Percentiles rank a stretch among this genome's conserved stretches.
Evolutionary conservation across 1,140 invertebrate genomes (phyloP).

Genomic region (Temnothorax longispinosus): DNA sequence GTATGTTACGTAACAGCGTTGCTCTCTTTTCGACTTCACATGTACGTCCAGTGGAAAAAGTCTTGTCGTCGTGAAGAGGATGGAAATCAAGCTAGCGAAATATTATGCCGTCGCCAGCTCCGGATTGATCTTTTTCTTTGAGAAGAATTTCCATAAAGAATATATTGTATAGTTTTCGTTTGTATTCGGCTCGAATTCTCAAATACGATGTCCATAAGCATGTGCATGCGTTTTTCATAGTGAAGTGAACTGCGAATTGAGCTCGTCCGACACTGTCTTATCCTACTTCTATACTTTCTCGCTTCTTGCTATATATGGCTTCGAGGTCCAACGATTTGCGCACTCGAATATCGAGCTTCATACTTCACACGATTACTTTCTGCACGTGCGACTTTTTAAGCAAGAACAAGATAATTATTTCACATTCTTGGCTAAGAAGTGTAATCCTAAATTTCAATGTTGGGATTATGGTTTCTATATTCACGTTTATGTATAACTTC

Average conservation of each 20-base stretch:
- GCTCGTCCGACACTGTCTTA: neutral
- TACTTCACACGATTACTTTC: neutral
- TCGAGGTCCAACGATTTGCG: neutral
- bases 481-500: neutral
- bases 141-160: conserved; percentile 33
- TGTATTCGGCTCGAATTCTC: conserved; percentile 15
- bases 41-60: neutral
- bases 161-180: conserved; percentile 31
- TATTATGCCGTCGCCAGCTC: conserved; percentile 16
- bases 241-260: neutral
- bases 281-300: neutral
- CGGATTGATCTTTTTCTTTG: conserved; percentile 41
- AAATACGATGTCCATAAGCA: conserved; percentile 7
- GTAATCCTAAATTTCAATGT: neutral
- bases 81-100: conserved; percentile 19
- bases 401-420: neutral
- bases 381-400: neutral
- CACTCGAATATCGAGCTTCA: neutral
- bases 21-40: conserved; percentile 7
- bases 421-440: neutral
- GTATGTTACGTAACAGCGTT: neutral
- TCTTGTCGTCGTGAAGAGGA: conserved; percentile 4
- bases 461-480: neutral
- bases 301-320: neutral
- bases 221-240: conserved; percentile 26